Evolutionary conservation across 2,113 vertebrate species (phyloP).

Genomic region (Ammodytes marinus): DNA sequence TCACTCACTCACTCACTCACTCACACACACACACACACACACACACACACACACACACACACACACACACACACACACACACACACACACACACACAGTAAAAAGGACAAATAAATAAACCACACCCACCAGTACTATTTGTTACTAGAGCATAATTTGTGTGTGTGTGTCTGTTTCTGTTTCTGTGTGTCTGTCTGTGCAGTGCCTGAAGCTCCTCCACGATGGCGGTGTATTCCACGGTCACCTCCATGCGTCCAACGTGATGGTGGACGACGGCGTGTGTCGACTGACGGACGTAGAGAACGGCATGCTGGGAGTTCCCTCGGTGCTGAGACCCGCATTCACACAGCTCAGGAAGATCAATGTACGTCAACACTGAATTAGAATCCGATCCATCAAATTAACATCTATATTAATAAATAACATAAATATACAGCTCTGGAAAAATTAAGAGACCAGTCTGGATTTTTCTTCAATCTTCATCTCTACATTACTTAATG

Average conservation of each 20-base stretch:
- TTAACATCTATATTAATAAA: no score
- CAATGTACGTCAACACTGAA: slow-evolving; percentile 84
- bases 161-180: slow-evolving; percentile 11
- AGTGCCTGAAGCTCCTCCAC: slow-evolving; percentile 94
- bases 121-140: neutral
- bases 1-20: no score
- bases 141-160: neutral
- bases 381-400: neutral
- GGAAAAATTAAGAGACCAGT: no score
- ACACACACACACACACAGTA: neutral
- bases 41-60: neutral
- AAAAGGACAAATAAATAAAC: neutral
- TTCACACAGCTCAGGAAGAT: slow-evolving; percentile 95
- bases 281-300: slow-evolving; percentile 94
- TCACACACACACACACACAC: neutral
- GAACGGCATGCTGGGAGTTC: slow-evolving; percentile 94
- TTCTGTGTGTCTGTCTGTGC: slow-evolving; percentile 7
- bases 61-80: neutral
- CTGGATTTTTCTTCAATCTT: no score
- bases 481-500: no score
- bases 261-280: slow-evolving; percentile 91
- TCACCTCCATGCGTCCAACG: slow-evolving; percentile 93
- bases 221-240: slow-evolving; percentile 93
- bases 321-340: slow-evolving; percentile 90
- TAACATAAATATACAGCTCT: no score